phyloP scores from a whole-genome alignment of 1,140 invertebrate species.

The Brachionus koreanus region DNA sequence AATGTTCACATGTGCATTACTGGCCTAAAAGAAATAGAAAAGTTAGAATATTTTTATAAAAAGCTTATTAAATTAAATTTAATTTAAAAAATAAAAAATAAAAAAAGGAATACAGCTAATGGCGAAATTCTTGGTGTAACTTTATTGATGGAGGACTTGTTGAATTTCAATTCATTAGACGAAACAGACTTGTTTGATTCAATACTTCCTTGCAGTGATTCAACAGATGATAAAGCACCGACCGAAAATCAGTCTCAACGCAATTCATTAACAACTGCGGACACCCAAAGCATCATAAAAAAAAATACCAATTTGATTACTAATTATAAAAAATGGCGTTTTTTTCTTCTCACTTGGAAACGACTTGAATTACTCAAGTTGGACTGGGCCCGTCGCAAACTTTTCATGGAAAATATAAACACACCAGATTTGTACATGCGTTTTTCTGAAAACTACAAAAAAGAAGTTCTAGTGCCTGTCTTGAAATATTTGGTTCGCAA shows the following conservation, averaged over 20 bases:
- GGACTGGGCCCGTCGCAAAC: slow-evolving; percentile 53
- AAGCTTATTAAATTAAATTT: neutral
- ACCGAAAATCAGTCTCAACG: neutral
- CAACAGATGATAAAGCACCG: neutral
- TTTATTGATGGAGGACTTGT: slow-evolving; percentile 56
- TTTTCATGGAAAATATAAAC: slow-evolving; percentile 51
- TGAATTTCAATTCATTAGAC: neutral
- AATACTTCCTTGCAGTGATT: neutral
- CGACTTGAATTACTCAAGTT: slow-evolving; percentile 53
- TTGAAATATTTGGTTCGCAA: neutral
- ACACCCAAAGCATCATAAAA: slow-evolving; percentile 47
- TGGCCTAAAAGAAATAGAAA: slow-evolving; percentile 56
- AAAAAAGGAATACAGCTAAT: slow-evolving; percentile 54
- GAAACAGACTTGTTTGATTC: neutral
- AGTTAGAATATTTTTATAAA: slow-evolving; percentile 46
- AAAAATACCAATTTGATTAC: slow-evolving; percentile 52
- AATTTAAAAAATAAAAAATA: neutral
- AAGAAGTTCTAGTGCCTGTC: slow-evolving; percentile 30
- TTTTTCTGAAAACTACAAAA: slow-evolving; percentile 45
- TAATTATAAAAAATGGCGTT: slow-evolving; percentile 52
- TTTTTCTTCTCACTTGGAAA: slow-evolving; percentile 57
- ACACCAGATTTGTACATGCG: slow-evolving; percentile 49
- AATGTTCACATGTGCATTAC: slow-evolving; percentile 54
- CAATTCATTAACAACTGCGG: neutral
- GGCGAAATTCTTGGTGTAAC: slow-evolving; percentile 57